Conservation (phyloP, 2,888 invertebrate species). For the Lochmaea capreae region DNA sequence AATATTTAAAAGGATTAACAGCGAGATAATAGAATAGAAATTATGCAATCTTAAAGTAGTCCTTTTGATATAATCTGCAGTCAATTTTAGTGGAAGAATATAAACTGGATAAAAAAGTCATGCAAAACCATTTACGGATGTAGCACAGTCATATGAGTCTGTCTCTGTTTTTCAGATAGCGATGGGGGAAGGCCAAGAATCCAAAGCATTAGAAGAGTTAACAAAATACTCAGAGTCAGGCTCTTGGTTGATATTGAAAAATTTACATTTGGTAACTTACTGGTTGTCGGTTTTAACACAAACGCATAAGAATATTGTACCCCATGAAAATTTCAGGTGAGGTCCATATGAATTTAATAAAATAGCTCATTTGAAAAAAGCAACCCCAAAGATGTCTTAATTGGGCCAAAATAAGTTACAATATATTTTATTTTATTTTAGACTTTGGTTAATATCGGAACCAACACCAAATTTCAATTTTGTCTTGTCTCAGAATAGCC, state of each 20-base stretch:
- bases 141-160: too few species aligned
- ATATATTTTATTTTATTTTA: constrained; percentile 59
- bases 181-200: constrained; percentile 84
- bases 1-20: too few species aligned
- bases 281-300: constrained; percentile 79
- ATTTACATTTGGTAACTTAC: constrained; percentile 80
- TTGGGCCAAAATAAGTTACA: too few species aligned
- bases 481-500: constrained; percentile 79
- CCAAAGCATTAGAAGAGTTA: constrained; percentile 71
- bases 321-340: constrained; percentile 69
- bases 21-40: too few species aligned
- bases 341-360: background rate
- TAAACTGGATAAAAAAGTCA: too few species aligned
- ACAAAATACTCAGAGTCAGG: constrained; percentile 72
- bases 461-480: constrained; percentile 81
- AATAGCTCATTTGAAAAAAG: too few species aligned
- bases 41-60: too few species aligned
- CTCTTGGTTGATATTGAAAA: constrained; percentile 84
- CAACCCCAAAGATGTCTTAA: too few species aligned
- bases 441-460: constrained; percentile 89
- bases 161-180: constrained; percentile 71
- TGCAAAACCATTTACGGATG: too few species aligned
- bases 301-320: constrained; percentile 68
- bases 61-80: too few species aligned
- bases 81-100: too few species aligned